These are phyloP conservation scores for Oreochromis aureus DNA, from an alignment of 2,113 vertebrate species.

Conservation along the genomic window DNA sequence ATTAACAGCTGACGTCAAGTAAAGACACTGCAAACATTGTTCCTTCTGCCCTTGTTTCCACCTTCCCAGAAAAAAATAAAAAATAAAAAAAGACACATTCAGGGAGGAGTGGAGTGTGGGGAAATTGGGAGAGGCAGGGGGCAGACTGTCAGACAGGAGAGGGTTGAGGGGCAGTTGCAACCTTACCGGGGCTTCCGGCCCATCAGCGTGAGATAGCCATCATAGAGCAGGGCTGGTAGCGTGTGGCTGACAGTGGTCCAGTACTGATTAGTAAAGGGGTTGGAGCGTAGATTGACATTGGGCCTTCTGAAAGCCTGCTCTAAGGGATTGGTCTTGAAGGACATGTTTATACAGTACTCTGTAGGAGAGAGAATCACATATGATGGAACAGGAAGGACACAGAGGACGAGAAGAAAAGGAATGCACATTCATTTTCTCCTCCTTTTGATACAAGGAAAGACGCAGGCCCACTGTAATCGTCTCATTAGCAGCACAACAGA, in stretches of 20 bases:
- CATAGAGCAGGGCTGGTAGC: slow-evolving; percentile 80
- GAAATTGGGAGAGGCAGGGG: neutral
- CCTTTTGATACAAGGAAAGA: neutral
- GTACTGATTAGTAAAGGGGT: slow-evolving; percentile 77
- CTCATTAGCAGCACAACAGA: neutral
- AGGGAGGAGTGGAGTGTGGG: neutral
- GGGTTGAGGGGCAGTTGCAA: slow-evolving; percentile 58
- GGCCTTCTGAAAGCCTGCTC: slow-evolving; percentile 82
- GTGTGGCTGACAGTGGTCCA: slow-evolving; percentile 76
- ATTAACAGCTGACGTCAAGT: slow-evolving; percentile 32
- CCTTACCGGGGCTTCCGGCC: slow-evolving; percentile 92
- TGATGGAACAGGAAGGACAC: slow-evolving; percentile 55
- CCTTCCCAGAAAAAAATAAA: slow-evolving; percentile 26
- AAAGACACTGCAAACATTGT: slow-evolving; percentile 48
- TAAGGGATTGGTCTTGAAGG: slow-evolving; percentile 83
- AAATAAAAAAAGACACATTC: neutral
- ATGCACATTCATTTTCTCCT: neutral
- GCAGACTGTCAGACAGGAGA: neutral
- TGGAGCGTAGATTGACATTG: slow-evolving; percentile 75
- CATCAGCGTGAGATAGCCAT: slow-evolving; percentile 83
- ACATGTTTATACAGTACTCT: slow-evolving; percentile 78
- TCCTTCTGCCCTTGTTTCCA: slow-evolving; percentile 51
- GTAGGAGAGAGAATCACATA: slow-evolving; percentile 80
- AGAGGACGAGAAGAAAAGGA: slow-evolving; percentile 19
- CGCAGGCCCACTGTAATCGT: neutral